Conservation (phyloP, 1,140 invertebrate genomes). For the Procambarus virginalis region DNA sequence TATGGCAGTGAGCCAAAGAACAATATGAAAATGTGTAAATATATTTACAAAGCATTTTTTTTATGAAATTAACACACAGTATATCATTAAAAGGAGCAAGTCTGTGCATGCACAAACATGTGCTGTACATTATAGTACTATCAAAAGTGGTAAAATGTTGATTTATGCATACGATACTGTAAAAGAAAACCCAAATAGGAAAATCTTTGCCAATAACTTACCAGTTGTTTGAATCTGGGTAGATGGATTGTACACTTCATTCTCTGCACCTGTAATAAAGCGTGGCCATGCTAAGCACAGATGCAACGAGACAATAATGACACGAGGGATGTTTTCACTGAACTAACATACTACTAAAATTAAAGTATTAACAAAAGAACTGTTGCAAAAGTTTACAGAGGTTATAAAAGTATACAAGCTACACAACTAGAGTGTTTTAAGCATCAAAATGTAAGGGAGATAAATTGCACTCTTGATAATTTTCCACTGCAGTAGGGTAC, state of each 20-base stretch:
- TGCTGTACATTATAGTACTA: no score
- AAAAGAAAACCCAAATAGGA: not conserved
- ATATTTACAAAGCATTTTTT: no score
- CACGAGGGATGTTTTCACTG: constrained; percentile 5
- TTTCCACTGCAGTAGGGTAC: not conserved
- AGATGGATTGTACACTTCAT: constrained; percentile 54
- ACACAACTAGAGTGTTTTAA: not conserved
- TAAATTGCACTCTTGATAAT: not conserved
- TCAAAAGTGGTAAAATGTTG: no score
- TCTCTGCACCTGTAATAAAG: constrained; percentile 59
- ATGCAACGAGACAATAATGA: constrained; percentile 30
- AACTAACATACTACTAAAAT: not conserved
- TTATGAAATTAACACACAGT: no score
- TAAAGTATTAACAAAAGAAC: not conserved
- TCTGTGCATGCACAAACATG: no score
- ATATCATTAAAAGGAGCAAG: no score
- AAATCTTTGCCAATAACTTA: constrained; percentile 20
- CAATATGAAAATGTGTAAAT: no score
- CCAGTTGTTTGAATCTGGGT: constrained; percentile 60
- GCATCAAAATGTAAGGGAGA: not conserved
- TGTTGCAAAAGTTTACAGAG: not conserved
- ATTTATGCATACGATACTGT: not conserved
- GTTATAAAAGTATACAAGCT: not conserved
- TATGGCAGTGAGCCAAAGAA: no score
- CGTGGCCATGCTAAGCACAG: constrained; percentile 61